A percentile compares a stretch with the other conserved stretches of the same genome.
phyloP scores from a whole-genome alignment of 2,113 vertebrate genomes.

The Pterocles orientalis region DNA sequence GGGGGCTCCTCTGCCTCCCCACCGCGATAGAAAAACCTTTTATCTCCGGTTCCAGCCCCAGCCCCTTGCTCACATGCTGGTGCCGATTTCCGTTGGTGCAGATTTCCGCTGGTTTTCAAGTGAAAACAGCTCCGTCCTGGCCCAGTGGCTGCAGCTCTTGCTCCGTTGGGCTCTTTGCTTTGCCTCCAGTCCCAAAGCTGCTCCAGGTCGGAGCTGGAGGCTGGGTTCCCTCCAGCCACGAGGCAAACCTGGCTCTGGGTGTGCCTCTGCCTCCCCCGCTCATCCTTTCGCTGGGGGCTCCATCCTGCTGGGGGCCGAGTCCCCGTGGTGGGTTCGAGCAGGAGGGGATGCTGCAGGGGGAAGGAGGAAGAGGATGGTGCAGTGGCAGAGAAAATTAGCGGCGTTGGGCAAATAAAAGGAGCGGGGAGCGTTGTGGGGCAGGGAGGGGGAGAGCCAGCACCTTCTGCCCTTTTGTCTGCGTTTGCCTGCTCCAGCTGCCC shows the following conservation, averaged over 20 bases:
- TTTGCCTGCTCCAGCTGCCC: not conserved
- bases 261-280: not conserved
- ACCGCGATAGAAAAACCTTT: not conserved
- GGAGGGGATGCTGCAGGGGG: not conserved
- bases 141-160: not conserved
- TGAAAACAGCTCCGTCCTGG: not conserved
- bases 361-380: rapidly evolving
- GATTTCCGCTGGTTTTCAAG: not conserved
- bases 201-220: not conserved
- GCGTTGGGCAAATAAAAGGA: not conserved
- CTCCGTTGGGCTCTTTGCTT: not conserved
- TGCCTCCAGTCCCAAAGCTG: rapidly evolving
- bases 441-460: not conserved
- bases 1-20: not conserved
- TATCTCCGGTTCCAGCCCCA: not conserved
- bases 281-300: not conserved
- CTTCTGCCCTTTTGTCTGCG: not conserved
- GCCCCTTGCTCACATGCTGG: not conserved
- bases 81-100: not conserved
- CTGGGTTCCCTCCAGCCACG: not conserved
- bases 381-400: not conserved
- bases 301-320: not conserved
- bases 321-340: not conserved
- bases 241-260: not conserved
- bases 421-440: not conserved